phyloP scores from a whole-genome alignment of 2,797 vertebrate genomes.

The Chloroceryle inda region DNA sequence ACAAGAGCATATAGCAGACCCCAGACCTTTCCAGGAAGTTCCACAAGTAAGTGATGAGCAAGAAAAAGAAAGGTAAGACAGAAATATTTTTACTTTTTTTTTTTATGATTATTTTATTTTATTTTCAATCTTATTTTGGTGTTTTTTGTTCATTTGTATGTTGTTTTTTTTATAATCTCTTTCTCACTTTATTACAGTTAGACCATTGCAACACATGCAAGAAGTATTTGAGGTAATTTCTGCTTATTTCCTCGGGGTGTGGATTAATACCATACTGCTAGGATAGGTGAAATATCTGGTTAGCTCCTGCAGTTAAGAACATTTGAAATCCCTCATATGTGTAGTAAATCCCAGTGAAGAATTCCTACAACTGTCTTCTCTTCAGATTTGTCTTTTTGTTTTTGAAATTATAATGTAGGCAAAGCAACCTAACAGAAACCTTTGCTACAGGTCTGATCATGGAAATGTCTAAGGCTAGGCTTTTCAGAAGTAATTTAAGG shows the following conservation, averaged over 20 bases:
- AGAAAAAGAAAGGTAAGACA: neutral
- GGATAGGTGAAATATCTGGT: neutral
- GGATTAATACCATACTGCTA: neutral
- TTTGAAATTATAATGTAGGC: neutral
- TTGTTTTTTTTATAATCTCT: neutral
- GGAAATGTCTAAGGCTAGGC: neutral
- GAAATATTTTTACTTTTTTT: neutral
- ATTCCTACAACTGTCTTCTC: neutral
- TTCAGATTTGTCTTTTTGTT: neutral
- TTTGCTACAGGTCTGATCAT: neutral
- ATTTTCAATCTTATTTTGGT: neutral
- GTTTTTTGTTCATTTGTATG: fast-evolving
- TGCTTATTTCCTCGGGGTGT: neutral
- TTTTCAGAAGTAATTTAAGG: neutral
- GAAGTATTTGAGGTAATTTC: neutral
- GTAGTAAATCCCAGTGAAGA: neutral
- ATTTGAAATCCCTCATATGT: neutral
- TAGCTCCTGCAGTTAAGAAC: neutral
- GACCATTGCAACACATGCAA: neutral
- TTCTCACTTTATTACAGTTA: neutral
- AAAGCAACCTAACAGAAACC: neutral
- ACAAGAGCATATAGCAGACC: neutral
- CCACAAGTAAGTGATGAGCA: neutral
- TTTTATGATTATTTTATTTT: no score
- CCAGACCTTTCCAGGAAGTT: neutral